A percentile compares a stretch with the other conserved stretches of the same genome.
These are phyloP conservation scores for Channa argus DNA, from an alignment of 2,113 vertebrate genomes.

Conservation along the genomic window DNA sequence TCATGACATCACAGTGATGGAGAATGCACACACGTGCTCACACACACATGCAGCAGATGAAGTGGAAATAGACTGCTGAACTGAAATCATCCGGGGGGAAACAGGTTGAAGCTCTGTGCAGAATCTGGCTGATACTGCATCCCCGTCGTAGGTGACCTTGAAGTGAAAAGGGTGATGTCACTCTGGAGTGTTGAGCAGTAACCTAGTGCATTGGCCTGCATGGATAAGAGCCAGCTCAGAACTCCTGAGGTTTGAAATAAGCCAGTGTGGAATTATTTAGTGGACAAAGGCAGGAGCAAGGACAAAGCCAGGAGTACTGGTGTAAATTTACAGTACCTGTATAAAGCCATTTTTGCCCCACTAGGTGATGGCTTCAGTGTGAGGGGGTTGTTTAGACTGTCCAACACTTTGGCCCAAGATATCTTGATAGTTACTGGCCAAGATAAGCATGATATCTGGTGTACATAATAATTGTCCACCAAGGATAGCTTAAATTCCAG, in stretches of 20 bases:
- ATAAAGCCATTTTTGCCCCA: constrained; percentile 3
- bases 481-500: background rate
- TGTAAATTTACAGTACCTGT: constrained; percentile 25
- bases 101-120: constrained; percentile 34
- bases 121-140: constrained; percentile 15
- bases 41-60: constrained; percentile 13
- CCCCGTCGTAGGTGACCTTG: constrained; percentile 63
- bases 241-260: constrained; percentile 43
- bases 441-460: background rate
- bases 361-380: constrained; percentile 4
- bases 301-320: constrained; percentile 34
- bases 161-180: constrained; percentile 41
- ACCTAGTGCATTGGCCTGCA: background rate
- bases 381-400: background rate
- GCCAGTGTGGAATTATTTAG: constrained; percentile 58
- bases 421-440: background rate
- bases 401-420: background rate
- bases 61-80: constrained; percentile 36
- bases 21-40: constrained; percentile 35
- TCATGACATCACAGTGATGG: constrained; percentile 68
- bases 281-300: constrained; percentile 55
- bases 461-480: background rate
- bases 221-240: constrained; percentile 41
- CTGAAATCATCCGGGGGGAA: constrained; percentile 47
- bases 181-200: constrained; percentile 36